Evolutionary conservation across 1,140 invertebrate genomes (phyloP).

Genomic region (Brachionus calyciflorus): DNA sequence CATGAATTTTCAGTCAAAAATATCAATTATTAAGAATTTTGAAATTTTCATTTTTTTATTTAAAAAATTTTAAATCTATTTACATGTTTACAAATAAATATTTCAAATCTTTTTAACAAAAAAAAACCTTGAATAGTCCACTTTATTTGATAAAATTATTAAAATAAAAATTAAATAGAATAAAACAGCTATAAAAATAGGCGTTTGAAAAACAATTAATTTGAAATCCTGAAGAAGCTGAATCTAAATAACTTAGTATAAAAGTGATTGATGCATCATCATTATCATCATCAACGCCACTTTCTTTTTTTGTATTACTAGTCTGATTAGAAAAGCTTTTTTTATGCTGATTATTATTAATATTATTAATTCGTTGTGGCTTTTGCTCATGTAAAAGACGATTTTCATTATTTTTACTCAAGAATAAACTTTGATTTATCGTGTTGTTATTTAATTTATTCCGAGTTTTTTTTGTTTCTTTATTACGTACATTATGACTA

Average conservation of each 20-base stretch:
- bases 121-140: too few relatives aligned
- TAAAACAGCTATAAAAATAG: background rate
- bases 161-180: too few relatives aligned
- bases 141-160: too few relatives aligned
- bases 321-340: background rate
- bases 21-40: too few relatives aligned
- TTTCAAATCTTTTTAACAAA: too few relatives aligned
- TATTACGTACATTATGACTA: background rate
- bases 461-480: conserved; percentile 3
- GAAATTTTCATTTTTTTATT: too few relatives aligned
- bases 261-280: conserved; percentile 6
- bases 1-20: too few relatives aligned
- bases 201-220: background rate
- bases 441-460: conserved; percentile 13
- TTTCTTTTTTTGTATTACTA: background rate
- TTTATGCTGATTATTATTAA: background rate
- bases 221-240: background rate
- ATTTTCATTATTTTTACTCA: background rate
- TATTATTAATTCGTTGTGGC: background rate
- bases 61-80: too few relatives aligned
- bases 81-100: too few relatives aligned
- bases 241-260: conserved; percentile 26
- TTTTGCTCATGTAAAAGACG: conserved; percentile 8
- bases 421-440: background rate
- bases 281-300: too few relatives aligned